Conservation (phyloP, 2,797 vertebrate species). For the Numenius phaeopus region DNA sequence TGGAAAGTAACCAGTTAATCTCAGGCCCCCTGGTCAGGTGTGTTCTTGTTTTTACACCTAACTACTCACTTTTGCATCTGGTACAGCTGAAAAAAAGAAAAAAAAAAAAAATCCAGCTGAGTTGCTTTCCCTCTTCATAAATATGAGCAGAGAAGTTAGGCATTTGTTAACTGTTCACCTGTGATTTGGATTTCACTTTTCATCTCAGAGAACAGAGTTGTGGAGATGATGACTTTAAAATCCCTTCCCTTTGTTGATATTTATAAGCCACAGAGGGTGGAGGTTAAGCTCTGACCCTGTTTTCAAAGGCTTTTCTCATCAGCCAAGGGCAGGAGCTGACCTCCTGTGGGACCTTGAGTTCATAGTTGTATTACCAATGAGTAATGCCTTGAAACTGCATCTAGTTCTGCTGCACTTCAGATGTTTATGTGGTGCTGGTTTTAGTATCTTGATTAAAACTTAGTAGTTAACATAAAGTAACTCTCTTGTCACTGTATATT, state of each 20-base stretch:
- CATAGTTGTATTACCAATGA: conserved; percentile 35
- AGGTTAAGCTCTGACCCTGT: conserved; percentile 51
- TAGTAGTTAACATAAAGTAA: conserved; percentile 48
- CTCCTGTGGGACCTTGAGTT: conserved; percentile 22
- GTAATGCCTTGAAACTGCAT: conserved; percentile 26
- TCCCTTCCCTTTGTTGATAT: conserved; percentile 14
- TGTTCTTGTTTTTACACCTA: not conserved
- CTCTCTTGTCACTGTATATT: conserved; percentile 35
- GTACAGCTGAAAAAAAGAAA: rapidly evolving
- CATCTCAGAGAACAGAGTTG: not conserved
- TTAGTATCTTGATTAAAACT: conserved; percentile 51
- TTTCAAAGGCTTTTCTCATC: conserved; percentile 56
- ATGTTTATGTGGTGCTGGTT: conserved; percentile 6
- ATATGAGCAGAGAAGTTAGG: not conserved
- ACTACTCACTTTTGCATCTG: not conserved
- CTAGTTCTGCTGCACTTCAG: conserved; percentile 19
- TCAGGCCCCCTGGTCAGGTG: not conserved
- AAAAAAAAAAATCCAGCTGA: not conserved
- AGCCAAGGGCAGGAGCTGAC: conserved; percentile 38
- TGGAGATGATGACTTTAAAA: conserved; percentile 17
- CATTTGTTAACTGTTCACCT: not conserved
- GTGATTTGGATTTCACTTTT: not conserved
- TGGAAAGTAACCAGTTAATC: not conserved
- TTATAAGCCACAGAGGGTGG: conserved; percentile 28
- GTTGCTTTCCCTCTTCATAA: not conserved